Base-by-base conservation (phyloP, 2,888 invertebrate genomes). In the Mythimna vitellina region DNA sequence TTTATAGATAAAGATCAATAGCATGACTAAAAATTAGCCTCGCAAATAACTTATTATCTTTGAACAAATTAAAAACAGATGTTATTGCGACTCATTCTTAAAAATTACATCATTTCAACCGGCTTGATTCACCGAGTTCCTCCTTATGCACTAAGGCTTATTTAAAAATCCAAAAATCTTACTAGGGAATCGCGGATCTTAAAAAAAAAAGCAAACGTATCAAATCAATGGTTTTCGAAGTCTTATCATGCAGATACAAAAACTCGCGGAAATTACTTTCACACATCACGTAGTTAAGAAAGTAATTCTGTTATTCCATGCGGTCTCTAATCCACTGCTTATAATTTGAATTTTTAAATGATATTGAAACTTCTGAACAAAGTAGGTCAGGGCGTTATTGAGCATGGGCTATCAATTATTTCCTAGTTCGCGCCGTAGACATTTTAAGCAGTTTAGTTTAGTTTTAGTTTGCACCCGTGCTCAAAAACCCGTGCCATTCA, bases 361-460 rank as follows among this genome's bases (percentile, higher is more conserved):
- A 25, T 67, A 67, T 49, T 35, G 29, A n/a, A 35, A 57, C 22
- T 20, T 38, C 22, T 69, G 38, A 58, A 29, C 51, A 20, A 69
- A 70, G 12, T 58, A 35, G 57, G 73, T 51, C 57, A 77, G 57
- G 38, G 57, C 29, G 4, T 68, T 42, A 56, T 4, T 57, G 38
- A 69, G 22, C 38, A n/a, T 17, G 17, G n/a, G 29, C 29, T n/a
- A 20, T 46, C 12, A 53, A 67, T 25, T 66, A 67, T 35, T 67
- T 76, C 25, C 4, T 35, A 35, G 25, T 14, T 10, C 1, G 20
- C 20, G 12, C 51, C 5, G 22, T 38, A 5, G 6, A 60, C 9
- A 32, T 71, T 10, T n/a, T n/a, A n/a, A n/a, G n/a, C n/a, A n/a
- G n/a, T n/a, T n/a, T n/a, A n/a, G n/a, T n/a, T n/a, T n/a, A n/a